Conservation (phyloP, 2,888 invertebrate species). For the Parasteatoda lunata region DNA sequence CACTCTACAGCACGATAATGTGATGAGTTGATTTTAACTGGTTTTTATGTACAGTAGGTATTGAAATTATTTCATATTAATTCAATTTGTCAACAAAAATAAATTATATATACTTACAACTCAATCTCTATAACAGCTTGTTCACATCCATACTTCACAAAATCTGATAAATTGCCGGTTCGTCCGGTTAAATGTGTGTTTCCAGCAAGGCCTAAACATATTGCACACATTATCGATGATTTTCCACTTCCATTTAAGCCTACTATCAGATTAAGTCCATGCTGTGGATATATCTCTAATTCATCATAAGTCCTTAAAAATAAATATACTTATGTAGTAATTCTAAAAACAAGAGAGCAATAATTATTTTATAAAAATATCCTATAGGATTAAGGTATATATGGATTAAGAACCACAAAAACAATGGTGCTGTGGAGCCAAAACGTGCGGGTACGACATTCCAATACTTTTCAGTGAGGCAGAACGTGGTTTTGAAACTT, state of each 20-base stretch:
- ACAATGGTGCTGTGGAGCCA: too few relatives aligned
- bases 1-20: not conserved
- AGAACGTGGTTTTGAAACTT: too few relatives aligned
- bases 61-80: too few relatives aligned
- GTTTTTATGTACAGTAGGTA: too few relatives aligned
- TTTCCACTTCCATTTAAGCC: conserved; percentile 98
- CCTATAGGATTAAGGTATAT: too few relatives aligned
- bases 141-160: conserved; percentile 83
- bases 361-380: too few relatives aligned
- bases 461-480: too few relatives aligned
- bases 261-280: conserved; percentile 89
- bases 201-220: conserved; percentile 92
- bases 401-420: too few relatives aligned
- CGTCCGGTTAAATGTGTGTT: conserved; percentile 79
- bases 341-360: too few relatives aligned
- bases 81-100: too few relatives aligned
- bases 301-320: conserved; percentile 78
- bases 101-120: conserved; percentile 76
- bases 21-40: not conserved
- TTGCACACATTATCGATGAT: conserved; percentile 92
- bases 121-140: conserved; percentile 84
- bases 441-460: too few relatives aligned
- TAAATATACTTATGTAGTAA: not conserved
- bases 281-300: conserved; percentile 82
- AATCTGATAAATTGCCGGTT: conserved; percentile 76